Evolutionary conservation across 1,140 invertebrate species (phyloP).

Genomic region (Stenopsyche tienmushanensis): DNA sequence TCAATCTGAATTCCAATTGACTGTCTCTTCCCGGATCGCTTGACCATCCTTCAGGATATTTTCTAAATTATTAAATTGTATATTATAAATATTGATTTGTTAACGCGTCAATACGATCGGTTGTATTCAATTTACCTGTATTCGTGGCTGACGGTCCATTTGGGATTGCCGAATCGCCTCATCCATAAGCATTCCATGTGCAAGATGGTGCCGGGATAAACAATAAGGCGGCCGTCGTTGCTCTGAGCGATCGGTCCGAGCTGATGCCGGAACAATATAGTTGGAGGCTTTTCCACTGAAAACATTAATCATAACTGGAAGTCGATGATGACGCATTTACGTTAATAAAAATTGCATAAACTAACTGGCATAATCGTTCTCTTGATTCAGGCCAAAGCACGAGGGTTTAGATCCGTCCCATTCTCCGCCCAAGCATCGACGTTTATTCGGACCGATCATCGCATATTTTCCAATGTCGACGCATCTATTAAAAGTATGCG

Average conservation of each 20-base stretch:
- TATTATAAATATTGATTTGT: neutral
- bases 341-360: neutral
- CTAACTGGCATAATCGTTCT: conserved; percentile 81
- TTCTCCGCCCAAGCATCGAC: conserved; percentile 71
- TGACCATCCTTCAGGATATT: conserved; percentile 81
- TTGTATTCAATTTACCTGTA: conserved; percentile 55
- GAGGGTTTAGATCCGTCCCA: conserved; percentile 77
- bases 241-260: conserved; percentile 82
- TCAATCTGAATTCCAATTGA: conserved; percentile 77
- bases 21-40: conserved; percentile 76
- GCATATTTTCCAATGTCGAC: conserved; percentile 77
- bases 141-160: conserved; percentile 76
- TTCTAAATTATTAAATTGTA: conserved; percentile 49
- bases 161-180: conserved; percentile 77
- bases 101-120: neutral
- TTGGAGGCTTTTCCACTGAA: conserved; percentile 81
- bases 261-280: conserved; percentile 78
- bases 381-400: conserved; percentile 80
- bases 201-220: conserved; percentile 80
- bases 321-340: no score
- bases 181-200: conserved; percentile 89
- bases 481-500: conserved; percentile 60
- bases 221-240: conserved; percentile 79
- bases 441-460: conserved; percentile 60
- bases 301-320: conserved; percentile 21